phyloP scores from a whole-genome alignment of 2,888 invertebrate genomes.

The Leptopilina syphax region DNA sequence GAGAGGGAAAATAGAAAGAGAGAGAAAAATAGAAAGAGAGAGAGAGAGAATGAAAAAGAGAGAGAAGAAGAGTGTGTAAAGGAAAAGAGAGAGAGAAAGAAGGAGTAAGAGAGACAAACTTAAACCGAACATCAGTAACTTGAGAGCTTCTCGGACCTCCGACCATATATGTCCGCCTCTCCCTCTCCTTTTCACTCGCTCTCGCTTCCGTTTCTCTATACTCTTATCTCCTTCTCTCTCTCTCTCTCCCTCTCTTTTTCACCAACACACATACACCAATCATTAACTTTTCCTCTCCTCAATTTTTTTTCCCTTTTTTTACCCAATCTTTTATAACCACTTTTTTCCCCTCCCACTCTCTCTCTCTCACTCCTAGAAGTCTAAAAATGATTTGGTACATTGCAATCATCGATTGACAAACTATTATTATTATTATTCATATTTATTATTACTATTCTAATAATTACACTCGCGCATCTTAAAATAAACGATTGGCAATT shows the following conservation, averaged over 20 bases:
- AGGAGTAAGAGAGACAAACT: constrained; percentile 40
- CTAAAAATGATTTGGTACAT: background rate
- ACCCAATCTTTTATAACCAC: no score
- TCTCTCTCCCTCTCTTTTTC: constrained; percentile 45
- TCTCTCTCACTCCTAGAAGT: background rate
- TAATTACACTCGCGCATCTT: background rate
- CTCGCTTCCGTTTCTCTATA: constrained; percentile 50
- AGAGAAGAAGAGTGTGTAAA: no score
- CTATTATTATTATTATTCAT: background rate
- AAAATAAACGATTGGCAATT: constrained; percentile 11
- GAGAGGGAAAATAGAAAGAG: no score
- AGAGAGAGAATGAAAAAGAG: constrained; percentile 43
- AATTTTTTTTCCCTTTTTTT: background rate
- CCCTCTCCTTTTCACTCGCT: constrained; percentile 67
- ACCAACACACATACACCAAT: background rate
- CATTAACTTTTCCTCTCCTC: background rate
- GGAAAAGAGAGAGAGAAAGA: constrained; percentile 32
- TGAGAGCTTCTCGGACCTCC: constrained; percentile 74
- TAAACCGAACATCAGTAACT: constrained; percentile 68
- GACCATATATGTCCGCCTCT: constrained; percentile 76
- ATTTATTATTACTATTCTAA: background rate
- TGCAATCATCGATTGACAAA: background rate
- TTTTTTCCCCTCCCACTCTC: background rate
- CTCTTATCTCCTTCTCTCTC: constrained; percentile 57
- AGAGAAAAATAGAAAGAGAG: no score